Base-by-base conservation (phyloP, 2,797 vertebrate species). In the Fringilla coelebs region DNA sequence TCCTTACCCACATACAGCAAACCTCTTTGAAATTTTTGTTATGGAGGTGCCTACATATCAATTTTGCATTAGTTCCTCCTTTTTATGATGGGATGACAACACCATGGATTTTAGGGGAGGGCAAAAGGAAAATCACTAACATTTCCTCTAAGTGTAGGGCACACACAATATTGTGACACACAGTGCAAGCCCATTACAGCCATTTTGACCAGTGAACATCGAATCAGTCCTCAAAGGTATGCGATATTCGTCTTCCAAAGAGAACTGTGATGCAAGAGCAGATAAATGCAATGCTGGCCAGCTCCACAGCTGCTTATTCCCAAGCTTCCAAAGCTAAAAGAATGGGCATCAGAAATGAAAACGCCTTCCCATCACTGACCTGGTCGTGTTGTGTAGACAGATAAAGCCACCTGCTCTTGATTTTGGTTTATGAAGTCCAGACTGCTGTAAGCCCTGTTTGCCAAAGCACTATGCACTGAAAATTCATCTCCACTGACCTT, bases 21-120 rank as follows among this genome's bases (percentile, higher is more conserved):
- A n/a, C 5, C 29, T 67, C 58, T 72, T 62, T 51, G 13, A n/a
- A 20, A 16, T 52, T 70, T 70, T 51, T 26, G 6, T 26, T 49
- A 22, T 41, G 36, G 32, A 28, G 28, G 7, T 58, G 28, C 15
- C 28, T 51, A 11, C 0, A 0, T 43, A n/a, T 72, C 36, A 40
- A 22, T 45, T 78, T 82, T 58, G 3, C 49, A 22, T 76, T 49
- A 18, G 11, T 55, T 70, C 34, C 13, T 48, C 36, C 10, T 43
- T 71, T 74, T 65, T n/a, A 18, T 54, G 68, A 36, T 10, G 46
- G 8, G 14, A 11, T 40, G 28, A 51, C 40, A 46, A 67, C 2
- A 13, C 21, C 10, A 9, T 32, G 38, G 14, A 9, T 72, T 28
- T 20, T 75, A 25, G 10, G 7, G 25, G 12, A 36, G 13, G 7